Base-by-base conservation (phyloP, 1,140 invertebrate species). In the Halictus rubicundus region DNA sequence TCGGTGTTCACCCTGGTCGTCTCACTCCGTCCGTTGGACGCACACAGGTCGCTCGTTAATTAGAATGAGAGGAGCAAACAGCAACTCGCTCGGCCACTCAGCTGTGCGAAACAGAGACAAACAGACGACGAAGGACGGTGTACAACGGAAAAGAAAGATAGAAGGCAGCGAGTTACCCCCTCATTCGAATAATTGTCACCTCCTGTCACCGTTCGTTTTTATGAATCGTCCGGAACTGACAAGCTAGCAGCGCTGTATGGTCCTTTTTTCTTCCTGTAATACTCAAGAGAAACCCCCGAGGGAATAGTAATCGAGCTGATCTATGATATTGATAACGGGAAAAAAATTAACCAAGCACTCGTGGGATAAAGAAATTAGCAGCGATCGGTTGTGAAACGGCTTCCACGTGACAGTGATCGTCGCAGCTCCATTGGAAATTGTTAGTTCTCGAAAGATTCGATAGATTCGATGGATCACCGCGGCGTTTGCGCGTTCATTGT, bases 131-230 rank as follows among this genome's bases (percentile, higher is more conserved):
- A 39, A 60, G 52, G 46, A 21, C n/a, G 32, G 19, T 1, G 25
- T 6, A 8, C n/a, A 39, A n/a, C 16, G n/a, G 19, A 42, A 32
- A 68, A 21, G n/a, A 46, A 23, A 64, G 73, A 21, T 19, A 7
- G 61, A 12, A 61, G 27, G 25, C 25, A 60, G 37, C 25, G 46
- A 37, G 52, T 68, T 72, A 71, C 71, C 82, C 63, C 80, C 86
- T 83, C 61, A 49, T 68, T 88, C 49, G 80, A 84, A 85, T 87
- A 87, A 88, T 86, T 88, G 87, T 89, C 88, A 86, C 77, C 80
- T 72, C 65, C 70, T 84, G 88, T 89, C 88, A 85, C 60, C 54
- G 72, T 87, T 81, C 76, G 79, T 88, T 88, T 85, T 63, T 72
- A 80, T 64, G 49, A 88, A 85, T 88, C 78, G 74, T 66, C 59